These are phyloP conservation scores for Lithobates sylvaticus DNA, from an alignment of 2,797 vertebrate species.

Conservation along the genomic window DNA sequence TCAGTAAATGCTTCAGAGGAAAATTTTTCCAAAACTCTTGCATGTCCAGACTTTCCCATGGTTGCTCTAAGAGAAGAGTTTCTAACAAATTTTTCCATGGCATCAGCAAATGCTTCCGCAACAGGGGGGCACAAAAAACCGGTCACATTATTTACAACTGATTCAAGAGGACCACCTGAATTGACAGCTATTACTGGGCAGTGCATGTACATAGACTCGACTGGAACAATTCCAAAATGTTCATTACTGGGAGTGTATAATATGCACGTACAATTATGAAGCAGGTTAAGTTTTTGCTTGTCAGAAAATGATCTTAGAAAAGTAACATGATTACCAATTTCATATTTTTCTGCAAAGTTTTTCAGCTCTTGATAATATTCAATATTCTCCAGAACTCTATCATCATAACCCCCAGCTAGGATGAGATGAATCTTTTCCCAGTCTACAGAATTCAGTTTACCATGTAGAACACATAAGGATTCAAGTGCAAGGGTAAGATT, in stretches of 20 bases:
- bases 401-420: slow-evolving; percentile 93
- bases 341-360: slow-evolving; percentile 76
- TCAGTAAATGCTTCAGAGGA: slow-evolving; percentile 90
- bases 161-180: slow-evolving; percentile 95
- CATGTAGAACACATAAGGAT: slow-evolving; percentile 80
- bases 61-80: slow-evolving; percentile 82
- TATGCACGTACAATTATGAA: slow-evolving; percentile 82
- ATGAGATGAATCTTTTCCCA: slow-evolving; percentile 87
- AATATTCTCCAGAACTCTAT: slow-evolving; percentile 89
- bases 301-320: slow-evolving; percentile 94
- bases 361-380: slow-evolving; percentile 89
- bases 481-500: slow-evolving; percentile 86
- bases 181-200: slow-evolving; percentile 93
- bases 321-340: slow-evolving; percentile 82
- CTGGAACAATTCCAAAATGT: slow-evolving; percentile 96
- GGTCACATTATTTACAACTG: slow-evolving; percentile 84
- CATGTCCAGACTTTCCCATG: slow-evolving; percentile 90
- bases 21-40: slow-evolving; percentile 87
- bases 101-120: slow-evolving; percentile 83
- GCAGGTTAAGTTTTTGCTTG: slow-evolving; percentile 86
- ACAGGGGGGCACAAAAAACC: slow-evolving; percentile 90
- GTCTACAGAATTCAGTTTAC: slow-evolving; percentile 72
- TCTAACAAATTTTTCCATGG: slow-evolving; percentile 87
- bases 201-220: slow-evolving; percentile 95
- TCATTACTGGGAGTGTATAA: slow-evolving; percentile 96